Evolutionary conservation across 1,140 invertebrate genomes (phyloP), one percentile per base, ranked within the genome.

Genomic region (Neodiprion lecontei): DNA sequence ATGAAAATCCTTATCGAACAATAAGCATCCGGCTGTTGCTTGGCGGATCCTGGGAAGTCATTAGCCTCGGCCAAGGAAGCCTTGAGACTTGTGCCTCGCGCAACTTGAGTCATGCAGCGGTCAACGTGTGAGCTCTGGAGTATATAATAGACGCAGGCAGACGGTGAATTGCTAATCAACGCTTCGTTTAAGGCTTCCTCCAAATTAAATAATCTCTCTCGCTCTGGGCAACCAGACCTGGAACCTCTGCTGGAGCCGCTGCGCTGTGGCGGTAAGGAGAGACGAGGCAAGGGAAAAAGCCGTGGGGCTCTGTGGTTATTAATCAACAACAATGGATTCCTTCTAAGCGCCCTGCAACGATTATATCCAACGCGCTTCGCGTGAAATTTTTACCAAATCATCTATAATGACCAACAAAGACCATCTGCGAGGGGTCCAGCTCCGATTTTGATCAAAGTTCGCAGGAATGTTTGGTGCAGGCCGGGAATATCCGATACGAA

Each of bases 131-230:
- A 11, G n/a, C 11, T 11, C 53, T 61, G n/a, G 11, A 61, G 53
- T 12, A n/a, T 61, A 61, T 61, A 61, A 61, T n/a, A 61, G 53
- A 61, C 53, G n/a, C 11, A 61, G 11, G 28, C 28, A 40, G 53
- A 61, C 53, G 53, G 53, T 61, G 53, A 61, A 61, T 61, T 61
- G 53, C 53, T 61, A 61, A 61, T 61, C 53, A 61, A 61, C 53
- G 53, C 53, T 61, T 61, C 53, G 53, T 61, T 61, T 61, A 61
- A 61, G 11, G 53, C 53, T 61, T 61, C 53, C 53, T 61, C 53
- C 53, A 61, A 61, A 61, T 61, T 61, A n/a, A 61, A 61, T 61
- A 61, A 61, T 61, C 53, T 61, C 11, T 61, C n/a, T 61, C 7
- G 28, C n/a, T 4, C 53, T 12, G 1, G n/a, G 53, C 28, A 40